Base-by-base conservation (phyloP, 92 coral and sea anemone species). In the Zoanthus sansibaricus region DNA sequence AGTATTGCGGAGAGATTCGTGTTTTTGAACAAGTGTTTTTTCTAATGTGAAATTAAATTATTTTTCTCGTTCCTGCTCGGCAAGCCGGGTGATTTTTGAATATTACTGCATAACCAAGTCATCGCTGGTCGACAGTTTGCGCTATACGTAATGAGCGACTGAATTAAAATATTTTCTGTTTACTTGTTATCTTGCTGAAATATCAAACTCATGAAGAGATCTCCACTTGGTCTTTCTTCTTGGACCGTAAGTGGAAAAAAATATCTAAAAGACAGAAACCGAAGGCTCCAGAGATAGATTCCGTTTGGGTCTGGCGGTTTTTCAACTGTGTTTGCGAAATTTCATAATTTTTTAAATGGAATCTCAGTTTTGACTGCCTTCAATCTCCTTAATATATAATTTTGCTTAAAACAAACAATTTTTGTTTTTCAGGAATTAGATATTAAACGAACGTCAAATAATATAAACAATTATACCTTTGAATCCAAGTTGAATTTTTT, bases 321-420 rank as follows among this genome's bases (percentile, higher is more conserved):
- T 51, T 52, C 59, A 32, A 54, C n/a, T 20, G 6, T 76, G 25
- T 55, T 12, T 30, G 54, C 67, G 54, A 55, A 54, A 13, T 9
- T 12, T 52, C 9, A 18, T 76, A 44, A 14, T 76, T 76, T 76
- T 76, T 32, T 44, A 69, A 69, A 20, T 12, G 31, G 52, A 76
- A 76, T n/a, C 67, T 52, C 47, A 76, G 67, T 52, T 76, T 75
- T 76, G 10, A 76, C 52, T 76, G 66, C 82, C 59, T 21, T 45
- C 30, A 47, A 80, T 66, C 75, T 47, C 73, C 70, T 72, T 45
- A 45, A 30, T 59, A 80, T 64, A 64, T 62, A 54, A 44, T 80
- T 80, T 80, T 80, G 46, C 66, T 80, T 80, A 80, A 80, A 80
- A 80, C 85, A 80, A 80, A 80, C 85, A 48, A 66, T 64, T 7